phyloP scores from a whole-genome alignment of 2,797 vertebrate species.

The Tauraco hartlaubi region DNA sequence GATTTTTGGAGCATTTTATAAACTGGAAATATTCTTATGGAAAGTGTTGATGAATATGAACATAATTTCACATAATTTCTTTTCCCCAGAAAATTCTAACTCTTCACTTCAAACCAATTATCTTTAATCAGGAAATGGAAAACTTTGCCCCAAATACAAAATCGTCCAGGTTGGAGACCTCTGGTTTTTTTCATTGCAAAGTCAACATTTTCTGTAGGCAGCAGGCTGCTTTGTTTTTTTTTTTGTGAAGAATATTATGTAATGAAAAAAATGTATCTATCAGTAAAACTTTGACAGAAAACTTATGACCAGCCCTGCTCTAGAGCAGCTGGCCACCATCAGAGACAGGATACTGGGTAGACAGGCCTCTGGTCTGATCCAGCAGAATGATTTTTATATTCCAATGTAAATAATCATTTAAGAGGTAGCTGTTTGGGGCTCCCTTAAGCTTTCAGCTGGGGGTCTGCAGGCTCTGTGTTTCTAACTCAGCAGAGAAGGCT shows the following conservation, averaged over 20 bases:
- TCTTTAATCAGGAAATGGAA: background rate
- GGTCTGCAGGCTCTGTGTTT: constrained; percentile 35
- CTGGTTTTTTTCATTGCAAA: background rate
- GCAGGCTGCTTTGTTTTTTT: background rate
- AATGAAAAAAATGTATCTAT: background rate
- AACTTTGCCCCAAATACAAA: background rate
- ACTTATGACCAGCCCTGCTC: background rate
- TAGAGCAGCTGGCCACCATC: constrained; percentile 56
- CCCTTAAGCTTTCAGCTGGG: constrained; percentile 64
- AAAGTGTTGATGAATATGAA: background rate
- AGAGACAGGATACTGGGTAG: constrained; percentile 46
- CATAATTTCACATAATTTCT: background rate
- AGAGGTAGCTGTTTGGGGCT: constrained; percentile 55
- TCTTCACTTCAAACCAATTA: background rate
- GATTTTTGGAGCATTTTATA: background rate
- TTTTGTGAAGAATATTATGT: background rate
- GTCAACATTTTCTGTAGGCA: background rate
- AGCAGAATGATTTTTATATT: constrained; percentile 52
- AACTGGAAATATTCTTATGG: background rate
- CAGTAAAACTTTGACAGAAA: constrained; percentile 11
- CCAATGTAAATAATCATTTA: constrained; percentile 52
- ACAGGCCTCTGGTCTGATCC: constrained; percentile 3
- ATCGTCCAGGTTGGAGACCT: background rate
- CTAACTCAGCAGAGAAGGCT: constrained; percentile 10
- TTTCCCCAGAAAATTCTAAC: background rate